phyloP scores from a whole-genome alignment of 2,797 vertebrate species.

The Hoplostethus mediterraneus region DNA sequence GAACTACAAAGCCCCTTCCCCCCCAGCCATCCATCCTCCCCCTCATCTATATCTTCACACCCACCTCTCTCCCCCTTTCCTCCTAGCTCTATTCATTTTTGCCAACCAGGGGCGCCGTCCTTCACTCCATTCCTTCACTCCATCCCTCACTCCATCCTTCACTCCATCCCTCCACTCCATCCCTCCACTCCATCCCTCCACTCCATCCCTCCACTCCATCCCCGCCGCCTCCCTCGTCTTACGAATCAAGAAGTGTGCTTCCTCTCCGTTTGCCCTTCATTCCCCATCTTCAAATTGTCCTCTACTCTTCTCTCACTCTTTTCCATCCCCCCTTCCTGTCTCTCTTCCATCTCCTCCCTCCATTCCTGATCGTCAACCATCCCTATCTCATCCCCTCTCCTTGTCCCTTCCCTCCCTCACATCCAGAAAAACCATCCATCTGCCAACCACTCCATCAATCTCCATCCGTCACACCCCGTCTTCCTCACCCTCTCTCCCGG shows the following conservation, averaged over 20 bases:
- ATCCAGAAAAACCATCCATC: neutral
- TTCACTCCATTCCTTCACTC: neutral
- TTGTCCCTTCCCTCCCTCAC: conserved; percentile 14
- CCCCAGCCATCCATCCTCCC: too few relatives aligned
- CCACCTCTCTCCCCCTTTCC: neutral
- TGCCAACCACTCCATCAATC: conserved; percentile 19
- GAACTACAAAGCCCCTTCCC: neutral
- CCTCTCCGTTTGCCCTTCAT: neutral
- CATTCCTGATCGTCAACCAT: conserved; percentile 7
- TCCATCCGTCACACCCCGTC: neutral
- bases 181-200: neutral
- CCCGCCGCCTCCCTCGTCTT: neutral
- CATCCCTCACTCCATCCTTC: too few relatives aligned
- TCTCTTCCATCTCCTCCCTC: conserved; percentile 15
- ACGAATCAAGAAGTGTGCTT: neutral
- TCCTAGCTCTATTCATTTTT: neutral
- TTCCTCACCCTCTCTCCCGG: too few relatives aligned
- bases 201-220: neutral
- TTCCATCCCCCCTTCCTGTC: neutral
- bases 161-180: too few relatives aligned
- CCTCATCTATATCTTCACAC: neutral
- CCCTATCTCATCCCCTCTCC: neutral
- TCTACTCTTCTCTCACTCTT: neutral
- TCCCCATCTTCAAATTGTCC: conserved; percentile 9
- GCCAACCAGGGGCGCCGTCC: neutral